These are phyloP conservation scores for Drosophila sordidula DNA, from an alignment of 2,888 invertebrate species.

Conservation along the genomic window DNA sequence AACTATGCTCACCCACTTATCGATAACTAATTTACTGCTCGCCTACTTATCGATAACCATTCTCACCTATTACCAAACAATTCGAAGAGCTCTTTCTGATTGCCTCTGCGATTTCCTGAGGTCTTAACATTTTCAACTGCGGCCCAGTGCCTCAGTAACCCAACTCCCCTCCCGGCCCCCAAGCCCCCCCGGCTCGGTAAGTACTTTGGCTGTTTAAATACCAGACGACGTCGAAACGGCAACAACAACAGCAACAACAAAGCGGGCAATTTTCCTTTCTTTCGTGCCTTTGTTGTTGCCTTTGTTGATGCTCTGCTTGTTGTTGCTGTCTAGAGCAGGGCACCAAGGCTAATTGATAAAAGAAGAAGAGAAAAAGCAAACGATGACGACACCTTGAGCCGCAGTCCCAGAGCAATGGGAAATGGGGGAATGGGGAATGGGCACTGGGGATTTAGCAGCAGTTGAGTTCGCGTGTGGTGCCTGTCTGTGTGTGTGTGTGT, in stretches of 20 bases:
- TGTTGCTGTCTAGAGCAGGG: conserved; percentile 49
- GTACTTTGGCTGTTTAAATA: conserved; percentile 68
- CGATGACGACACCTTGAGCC: conserved; percentile 69
- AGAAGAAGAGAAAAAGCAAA: conserved; percentile 39
- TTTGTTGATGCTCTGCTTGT: conserved; percentile 19
- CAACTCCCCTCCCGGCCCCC: conserved; percentile 22
- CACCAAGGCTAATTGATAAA: conserved; percentile 82
- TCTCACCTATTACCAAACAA: conserved; percentile 17
- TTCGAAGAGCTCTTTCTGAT: conserved; percentile 15
- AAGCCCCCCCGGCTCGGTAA: conserved; percentile 17
- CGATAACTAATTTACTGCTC: not conserved
- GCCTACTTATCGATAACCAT: conserved; percentile 25
- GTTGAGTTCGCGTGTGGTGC: conserved; percentile 6
- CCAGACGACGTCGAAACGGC: conserved; percentile 47
- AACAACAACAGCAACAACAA: conserved; percentile 25
- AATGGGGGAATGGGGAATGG: conserved; percentile 24
- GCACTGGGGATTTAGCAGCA: conserved; percentile 19
- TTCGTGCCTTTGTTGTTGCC: conserved; percentile 16
- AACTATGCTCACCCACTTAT: not conserved
- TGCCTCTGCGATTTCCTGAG: conserved; percentile 43
- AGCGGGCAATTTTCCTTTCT: conserved; percentile 64
- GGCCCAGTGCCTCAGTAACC: conserved; percentile 58
- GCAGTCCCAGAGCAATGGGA: conserved; percentile 22
- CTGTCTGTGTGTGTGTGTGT: conserved; percentile 29
- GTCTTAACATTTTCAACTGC: conserved; percentile 61